Evolutionary conservation across 1,140 invertebrate genomes (phyloP).

Genomic region (Drosophila kikkawai): DNA sequence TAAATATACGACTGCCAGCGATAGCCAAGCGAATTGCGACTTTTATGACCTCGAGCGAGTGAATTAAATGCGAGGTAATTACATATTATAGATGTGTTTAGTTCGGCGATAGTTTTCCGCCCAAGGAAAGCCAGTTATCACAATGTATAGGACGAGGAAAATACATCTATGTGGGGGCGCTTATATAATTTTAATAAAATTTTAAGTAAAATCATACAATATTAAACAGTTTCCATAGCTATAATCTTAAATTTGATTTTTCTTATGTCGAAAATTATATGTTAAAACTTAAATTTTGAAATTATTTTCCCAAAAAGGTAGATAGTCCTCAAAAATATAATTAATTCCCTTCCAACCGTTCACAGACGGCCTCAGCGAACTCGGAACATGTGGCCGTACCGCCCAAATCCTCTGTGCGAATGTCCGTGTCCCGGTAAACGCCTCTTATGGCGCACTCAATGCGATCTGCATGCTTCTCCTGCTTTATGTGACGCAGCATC

Average conservation of each 20-base stretch:
- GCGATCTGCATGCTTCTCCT: constrained; percentile 15
- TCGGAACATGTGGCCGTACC: constrained; percentile 57
- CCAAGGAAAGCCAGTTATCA: constrained; percentile 18
- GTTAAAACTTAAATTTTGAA: background rate
- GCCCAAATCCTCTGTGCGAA: constrained; percentile 57
- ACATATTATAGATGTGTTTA: constrained; percentile 68
- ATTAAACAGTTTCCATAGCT: background rate
- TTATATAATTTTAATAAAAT: background rate
- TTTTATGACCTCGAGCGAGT: constrained; percentile 67
- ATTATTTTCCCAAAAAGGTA: too few species aligned
- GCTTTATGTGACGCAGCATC: constrained; percentile 42
- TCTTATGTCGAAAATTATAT: background rate
- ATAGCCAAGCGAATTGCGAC: constrained; percentile 59
- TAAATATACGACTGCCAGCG: constrained; percentile 70
- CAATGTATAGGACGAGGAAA: constrained; percentile 9
- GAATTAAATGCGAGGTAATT: constrained; percentile 73
- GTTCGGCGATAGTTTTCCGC: constrained; percentile 37
- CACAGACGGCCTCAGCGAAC: constrained; percentile 55
- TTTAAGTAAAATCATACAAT: background rate
- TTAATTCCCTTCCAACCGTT: background rate
- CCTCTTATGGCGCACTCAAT: constrained; percentile 36
- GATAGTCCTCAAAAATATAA: background rate
- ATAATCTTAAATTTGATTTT: background rate
- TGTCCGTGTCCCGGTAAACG: constrained; percentile 52
- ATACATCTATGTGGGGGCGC: background rate